Evolutionary conservation across 2,888 invertebrate genomes (phyloP).

Genomic region (Reticulitermes lucifugus): DNA sequence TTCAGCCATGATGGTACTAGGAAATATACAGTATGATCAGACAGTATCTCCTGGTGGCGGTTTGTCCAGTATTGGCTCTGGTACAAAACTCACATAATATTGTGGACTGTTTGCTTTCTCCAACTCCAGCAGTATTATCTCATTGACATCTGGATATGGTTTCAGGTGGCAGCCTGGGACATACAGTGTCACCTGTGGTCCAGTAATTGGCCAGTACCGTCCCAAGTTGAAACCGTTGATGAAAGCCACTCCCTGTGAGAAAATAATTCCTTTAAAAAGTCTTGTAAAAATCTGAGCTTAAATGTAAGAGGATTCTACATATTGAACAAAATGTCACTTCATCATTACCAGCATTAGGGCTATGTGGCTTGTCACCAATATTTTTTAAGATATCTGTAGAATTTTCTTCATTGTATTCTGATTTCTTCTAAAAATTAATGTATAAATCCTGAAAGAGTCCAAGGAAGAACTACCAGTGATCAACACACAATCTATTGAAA

Average conservation of each 20-base stretch:
- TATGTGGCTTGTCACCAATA: no score
- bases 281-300: no score
- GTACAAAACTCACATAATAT: background rate
- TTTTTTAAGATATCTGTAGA: no score
- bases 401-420: no score
- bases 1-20: background rate
- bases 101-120: conserved; percentile 24
- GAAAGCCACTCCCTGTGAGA: conserved; percentile 57
- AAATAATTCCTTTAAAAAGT: background rate
- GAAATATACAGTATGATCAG: background rate
- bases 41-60: background rate
- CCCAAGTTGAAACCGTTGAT: conserved; percentile 58
- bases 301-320: no score
- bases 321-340: no score
- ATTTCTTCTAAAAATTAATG: no score
- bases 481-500: no score
- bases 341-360: no score
- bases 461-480: no score
- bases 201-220: conserved; percentile 57
- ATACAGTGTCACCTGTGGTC: conserved; percentile 57
- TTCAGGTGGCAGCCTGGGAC: conserved; percentile 55
- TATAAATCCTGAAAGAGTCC: no score
- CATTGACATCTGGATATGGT: conserved; percentile 55
- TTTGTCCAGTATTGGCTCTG: conserved; percentile 18
- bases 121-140: conserved; percentile 55